Conservation (phyloP, 2,797 vertebrate species). For the Coregonus suidteri region DNA sequence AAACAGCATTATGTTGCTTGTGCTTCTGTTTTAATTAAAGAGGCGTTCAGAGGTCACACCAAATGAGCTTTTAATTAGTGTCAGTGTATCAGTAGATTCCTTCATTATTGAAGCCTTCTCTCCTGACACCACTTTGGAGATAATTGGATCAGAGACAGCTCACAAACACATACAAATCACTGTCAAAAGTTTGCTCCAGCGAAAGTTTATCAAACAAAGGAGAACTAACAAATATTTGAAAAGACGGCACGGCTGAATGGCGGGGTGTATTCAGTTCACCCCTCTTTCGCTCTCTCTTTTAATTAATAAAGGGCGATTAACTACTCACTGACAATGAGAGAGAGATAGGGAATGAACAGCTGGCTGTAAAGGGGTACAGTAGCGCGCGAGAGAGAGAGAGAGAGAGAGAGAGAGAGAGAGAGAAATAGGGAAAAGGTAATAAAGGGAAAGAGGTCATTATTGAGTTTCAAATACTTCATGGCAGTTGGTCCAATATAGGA, state of each 20-base stretch:
- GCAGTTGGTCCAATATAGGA: too few relatives aligned
- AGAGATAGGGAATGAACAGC: background rate
- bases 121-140: slow-evolving; percentile 46
- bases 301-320: slow-evolving; percentile 49
- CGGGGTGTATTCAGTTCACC: slow-evolving; percentile 23
- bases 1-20: slow-evolving; percentile 62
- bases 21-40: slow-evolving; percentile 68
- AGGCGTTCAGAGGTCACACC: slow-evolving; percentile 63
- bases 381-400: background rate
- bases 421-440: slow-evolving; percentile 3
- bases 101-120: slow-evolving; percentile 46
- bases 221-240: slow-evolving; percentile 53
- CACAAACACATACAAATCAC: slow-evolving; percentile 48
- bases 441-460: background rate
- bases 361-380: background rate
- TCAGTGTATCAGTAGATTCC: slow-evolving; percentile 53
- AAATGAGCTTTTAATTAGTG: slow-evolving; percentile 73
- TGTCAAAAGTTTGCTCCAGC: slow-evolving; percentile 43
- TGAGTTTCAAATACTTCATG: too few relatives aligned
- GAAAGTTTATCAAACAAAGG: slow-evolving; percentile 48
- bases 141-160: slow-evolving; percentile 43
- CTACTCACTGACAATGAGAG: slow-evolving; percentile 24
- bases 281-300: slow-evolving; percentile 11
- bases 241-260: slow-evolving; percentile 37
- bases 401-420: background rate